These are phyloP conservation scores for Siniperca chuatsi DNA, from an alignment of 2,113 vertebrate genomes.

Conservation along the genomic window DNA sequence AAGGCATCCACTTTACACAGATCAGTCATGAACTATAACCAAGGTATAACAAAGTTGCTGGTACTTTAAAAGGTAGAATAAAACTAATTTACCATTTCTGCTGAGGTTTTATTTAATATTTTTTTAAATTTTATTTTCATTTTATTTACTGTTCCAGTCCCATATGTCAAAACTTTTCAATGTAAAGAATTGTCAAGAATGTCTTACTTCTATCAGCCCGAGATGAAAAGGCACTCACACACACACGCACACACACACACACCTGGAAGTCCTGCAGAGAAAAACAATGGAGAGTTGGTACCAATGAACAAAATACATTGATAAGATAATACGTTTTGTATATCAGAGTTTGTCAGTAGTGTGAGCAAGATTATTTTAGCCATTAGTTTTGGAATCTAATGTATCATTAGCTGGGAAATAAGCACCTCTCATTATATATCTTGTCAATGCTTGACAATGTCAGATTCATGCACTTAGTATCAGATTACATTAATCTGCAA, in stretches of 20 bases:
- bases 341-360: slow-evolving; percentile 5
- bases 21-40: not conserved
- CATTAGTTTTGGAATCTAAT: slow-evolving; percentile 33
- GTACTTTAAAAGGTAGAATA: slow-evolving; percentile 5
- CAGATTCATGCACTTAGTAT: slow-evolving; percentile 49
- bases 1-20: slow-evolving; percentile 20
- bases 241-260: slow-evolving; percentile 15
- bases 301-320: slow-evolving; percentile 2
- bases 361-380: slow-evolving; percentile 5
- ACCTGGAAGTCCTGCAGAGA: not conserved
- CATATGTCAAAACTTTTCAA: slow-evolving; percentile 57
- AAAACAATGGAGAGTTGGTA: not conserved
- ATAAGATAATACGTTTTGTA: slow-evolving; percentile 5
- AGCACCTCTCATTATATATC: slow-evolving; percentile 37
- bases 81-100: not conserved
- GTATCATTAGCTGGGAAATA: slow-evolving; percentile 6
- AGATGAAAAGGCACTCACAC: not conserved
- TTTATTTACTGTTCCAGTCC: slow-evolving; percentile 43
- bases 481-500: slow-evolving; percentile 48
- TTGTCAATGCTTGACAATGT: slow-evolving; percentile 67
- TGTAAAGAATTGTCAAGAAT: slow-evolving; percentile 60
- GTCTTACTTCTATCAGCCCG: slow-evolving; percentile 53
- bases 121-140: not conserved
- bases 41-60: not conserved
- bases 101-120: not conserved